These are phyloP conservation scores for Tetragnatha montana DNA, from an alignment of 2,888 invertebrate genomes.

Conservation along the genomic window DNA sequence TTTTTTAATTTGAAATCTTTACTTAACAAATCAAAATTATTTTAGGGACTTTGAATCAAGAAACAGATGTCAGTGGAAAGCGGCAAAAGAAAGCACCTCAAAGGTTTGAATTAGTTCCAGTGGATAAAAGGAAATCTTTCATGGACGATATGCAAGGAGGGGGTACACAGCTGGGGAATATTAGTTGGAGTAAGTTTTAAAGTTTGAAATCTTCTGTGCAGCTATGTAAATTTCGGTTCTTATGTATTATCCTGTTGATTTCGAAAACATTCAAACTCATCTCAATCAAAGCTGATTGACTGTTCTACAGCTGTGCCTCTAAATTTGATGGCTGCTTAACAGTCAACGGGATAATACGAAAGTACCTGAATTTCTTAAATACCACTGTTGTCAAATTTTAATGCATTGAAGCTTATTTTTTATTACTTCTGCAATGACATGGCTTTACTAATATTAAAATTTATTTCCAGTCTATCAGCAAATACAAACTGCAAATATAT, in stretches of 20 bases:
- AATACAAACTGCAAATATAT: constrained; percentile 41
- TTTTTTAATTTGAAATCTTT: no score
- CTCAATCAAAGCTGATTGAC: no score
- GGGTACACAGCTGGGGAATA: constrained; percentile 41
- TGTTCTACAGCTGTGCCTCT: no score
- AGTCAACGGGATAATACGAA: no score
- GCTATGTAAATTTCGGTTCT: no score
- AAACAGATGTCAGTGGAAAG: constrained; percentile 49
- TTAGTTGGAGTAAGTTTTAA: constrained; percentile 58
- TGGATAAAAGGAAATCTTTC: constrained; percentile 46
- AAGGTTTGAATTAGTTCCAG: constrained; percentile 52
- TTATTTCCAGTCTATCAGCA: constrained; percentile 52
- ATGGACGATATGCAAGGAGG: constrained; percentile 51
- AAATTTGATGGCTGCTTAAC: no score
- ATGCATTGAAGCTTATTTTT: not conserved
- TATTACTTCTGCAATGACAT: not conserved
- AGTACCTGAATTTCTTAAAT: no score
- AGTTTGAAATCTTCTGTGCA: not conserved
- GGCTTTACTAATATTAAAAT: not conserved
- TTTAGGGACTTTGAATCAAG: constrained; percentile 58
- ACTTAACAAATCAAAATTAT: no score
- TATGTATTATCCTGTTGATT: no score
- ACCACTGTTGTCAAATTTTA: not conserved
- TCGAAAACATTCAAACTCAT: not conserved
- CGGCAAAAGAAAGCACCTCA: constrained; percentile 61